A percentile compares a stretch with the other conserved stretches of the same genome.
phyloP scores from a whole-genome alignment of 2,113 vertebrate genomes.

The Crotalus horridus region DNA sequence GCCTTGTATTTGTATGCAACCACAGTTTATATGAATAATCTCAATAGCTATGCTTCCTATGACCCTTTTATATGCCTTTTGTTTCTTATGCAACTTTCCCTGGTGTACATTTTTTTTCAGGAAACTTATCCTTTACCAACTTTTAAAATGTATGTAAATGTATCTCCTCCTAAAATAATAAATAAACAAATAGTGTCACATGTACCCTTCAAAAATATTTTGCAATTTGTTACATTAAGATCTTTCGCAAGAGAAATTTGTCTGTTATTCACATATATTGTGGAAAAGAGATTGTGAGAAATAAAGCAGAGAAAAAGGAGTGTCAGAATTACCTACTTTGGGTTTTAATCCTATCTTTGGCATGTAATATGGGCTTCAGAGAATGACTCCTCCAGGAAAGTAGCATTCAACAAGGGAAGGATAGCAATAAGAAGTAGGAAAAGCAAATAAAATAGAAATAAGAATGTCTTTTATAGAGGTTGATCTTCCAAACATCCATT shows the following conservation, averaged over 20 bases:
- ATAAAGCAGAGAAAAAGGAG: background rate
- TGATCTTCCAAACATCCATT: background rate
- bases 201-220: background rate
- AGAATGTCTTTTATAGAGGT: background rate
- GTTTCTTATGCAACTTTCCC: background rate
- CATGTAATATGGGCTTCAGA: background rate
- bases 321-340: background rate
- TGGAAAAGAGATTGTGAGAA: background rate
- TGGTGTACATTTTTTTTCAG: background rate
- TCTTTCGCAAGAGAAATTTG: background rate
- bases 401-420: background rate
- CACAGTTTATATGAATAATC: background rate
- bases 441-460: background rate
- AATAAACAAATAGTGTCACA: background rate
- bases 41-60: background rate
- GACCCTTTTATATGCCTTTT: background rate
- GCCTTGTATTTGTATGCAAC: background rate
- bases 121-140: background rate
- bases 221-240: background rate
- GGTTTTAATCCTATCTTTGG: background rate
- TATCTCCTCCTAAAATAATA: background rate
- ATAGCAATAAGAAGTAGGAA: slow-evolving; percentile 22
- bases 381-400: background rate
- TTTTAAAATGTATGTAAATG: background rate
- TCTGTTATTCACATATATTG: background rate